Evolutionary conservation across 2,113 vertebrate species (phyloP), one percentile per base, ranked within the genome.

Genomic region (Xenotilapia flavipinnis): DNA sequence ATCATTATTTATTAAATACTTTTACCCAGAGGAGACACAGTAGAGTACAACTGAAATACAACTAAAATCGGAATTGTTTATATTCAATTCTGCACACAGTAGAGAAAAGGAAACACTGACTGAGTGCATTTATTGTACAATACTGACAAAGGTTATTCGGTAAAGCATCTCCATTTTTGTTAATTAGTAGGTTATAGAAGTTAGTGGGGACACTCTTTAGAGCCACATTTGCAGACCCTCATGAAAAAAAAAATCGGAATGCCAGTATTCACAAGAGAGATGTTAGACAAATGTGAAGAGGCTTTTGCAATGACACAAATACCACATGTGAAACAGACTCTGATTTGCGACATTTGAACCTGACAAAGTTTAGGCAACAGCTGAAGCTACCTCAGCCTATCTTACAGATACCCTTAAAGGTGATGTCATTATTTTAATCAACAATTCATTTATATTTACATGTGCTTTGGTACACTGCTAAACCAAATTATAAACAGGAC

Each of bases 1-100:
- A 86, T 87, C 49, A 65, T 70, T 86, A 73, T 94, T 86, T 82
- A 81, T 88, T 11, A 86, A 86, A 70, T 83, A 55, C 82, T 88
- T 9, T 28, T 28, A 84, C 31, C 70, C 4, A 13, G 26, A 68
- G 84, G 33, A 58, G 53, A 73, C 47, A 73, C 49, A 11, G 38
- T 54, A n/a, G 15, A 65, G 36, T 75, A 73, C 1, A 79, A 54
- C 31, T 73, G 45, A 54, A 56, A 49, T 33, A 75, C 7, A 62
- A 79, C 80, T 58, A 58, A 81, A 89, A 77, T 42, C 11, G 6
- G 26, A 13, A 55, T 23, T 11, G 17, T 62, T 36, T 15, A 9
- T 45, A 81, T 77, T 5, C 45, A 86, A 40, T 36, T 45, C 15
- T 60, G 13, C 40, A 84, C 7, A 49, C n/a, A 81, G 4, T 4